phyloP scores from a whole-genome alignment of 2,888 invertebrate genomes.

The Beris morrisii region DNA sequence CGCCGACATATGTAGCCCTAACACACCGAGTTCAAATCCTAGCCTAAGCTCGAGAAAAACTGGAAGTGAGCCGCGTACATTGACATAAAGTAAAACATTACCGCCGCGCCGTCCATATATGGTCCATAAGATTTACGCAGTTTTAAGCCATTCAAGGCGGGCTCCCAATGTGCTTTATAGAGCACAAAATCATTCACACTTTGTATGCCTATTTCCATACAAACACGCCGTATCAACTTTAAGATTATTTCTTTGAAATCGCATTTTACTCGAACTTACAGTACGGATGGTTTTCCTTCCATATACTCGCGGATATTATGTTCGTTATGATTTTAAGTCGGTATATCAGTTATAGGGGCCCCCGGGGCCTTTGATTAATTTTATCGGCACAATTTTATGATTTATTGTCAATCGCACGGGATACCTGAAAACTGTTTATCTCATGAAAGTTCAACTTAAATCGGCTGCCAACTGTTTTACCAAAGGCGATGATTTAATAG shows the following conservation, averaged over 20 bases:
- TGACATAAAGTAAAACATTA: not conserved
- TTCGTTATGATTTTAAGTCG: conserved; percentile 13
- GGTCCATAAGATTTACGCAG: too few species aligned
- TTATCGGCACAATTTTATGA: conserved; percentile 31
- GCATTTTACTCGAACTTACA: not conserved
- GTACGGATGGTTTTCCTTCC: conserved; percentile 7
- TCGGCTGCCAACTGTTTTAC: conserved; percentile 27
- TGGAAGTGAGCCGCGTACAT: conserved; percentile 11
- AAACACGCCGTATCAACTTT: conserved; percentile 1
- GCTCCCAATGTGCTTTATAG: not conserved
- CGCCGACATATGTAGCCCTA: conserved; percentile 21
- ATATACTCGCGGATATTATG: conserved; percentile 10
- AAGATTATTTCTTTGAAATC: conserved; percentile 3
- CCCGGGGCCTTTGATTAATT: conserved; percentile 28
- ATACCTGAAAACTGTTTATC: not conserved
- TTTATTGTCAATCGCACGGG: conserved; percentile 22
- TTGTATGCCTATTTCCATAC: not conserved
- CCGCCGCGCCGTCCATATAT: too few species aligned
- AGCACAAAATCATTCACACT: conserved; percentile 26
- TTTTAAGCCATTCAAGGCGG: not conserved
- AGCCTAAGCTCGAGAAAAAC: conserved; percentile 16
- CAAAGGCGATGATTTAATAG: conserved; percentile 26
- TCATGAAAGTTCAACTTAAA: conserved; percentile 21
- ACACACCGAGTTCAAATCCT: conserved; percentile 19
- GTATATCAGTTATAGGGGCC: conserved; percentile 25